phyloP scores from a whole-genome alignment of 2,797 vertebrate genomes.

The Premnoplex brunnescens region DNA sequence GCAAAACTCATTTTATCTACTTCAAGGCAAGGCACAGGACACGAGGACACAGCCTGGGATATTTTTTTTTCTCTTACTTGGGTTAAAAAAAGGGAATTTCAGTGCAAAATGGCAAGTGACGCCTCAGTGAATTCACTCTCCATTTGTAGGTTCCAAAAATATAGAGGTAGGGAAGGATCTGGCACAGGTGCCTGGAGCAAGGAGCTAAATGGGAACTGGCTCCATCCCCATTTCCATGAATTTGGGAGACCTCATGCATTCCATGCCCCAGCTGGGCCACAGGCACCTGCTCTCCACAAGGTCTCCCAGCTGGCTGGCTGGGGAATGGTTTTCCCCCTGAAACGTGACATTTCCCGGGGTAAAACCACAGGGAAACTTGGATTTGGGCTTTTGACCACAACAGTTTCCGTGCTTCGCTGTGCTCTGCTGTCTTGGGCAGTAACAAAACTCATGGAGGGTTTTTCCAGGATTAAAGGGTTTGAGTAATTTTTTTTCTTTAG shows the following conservation, averaged over 20 bases:
- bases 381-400: neutral
- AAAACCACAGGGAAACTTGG: neutral
- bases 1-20: neutral
- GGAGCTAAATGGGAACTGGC: neutral
- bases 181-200: neutral
- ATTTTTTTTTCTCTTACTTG: accelerated
- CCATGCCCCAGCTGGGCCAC: neutral
- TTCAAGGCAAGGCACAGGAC: neutral
- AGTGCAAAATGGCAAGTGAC: neutral
- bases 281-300: accelerated
- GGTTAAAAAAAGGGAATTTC: neutral
- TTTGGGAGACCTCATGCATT: neutral
- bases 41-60: neutral
- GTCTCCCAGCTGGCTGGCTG: neutral
- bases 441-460: accelerated
- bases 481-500: no score
- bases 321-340: accelerated
- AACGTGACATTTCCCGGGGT: accelerated
- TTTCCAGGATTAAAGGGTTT: neutral
- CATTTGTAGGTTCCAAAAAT: neutral
- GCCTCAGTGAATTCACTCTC: neutral
- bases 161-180: neutral
- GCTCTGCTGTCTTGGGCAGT: neutral
- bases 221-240: neutral
- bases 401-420: neutral